Evolutionary conservation across 2,113 vertebrate species (phyloP).

Genomic region (Malurus alboscapulatus): DNA sequence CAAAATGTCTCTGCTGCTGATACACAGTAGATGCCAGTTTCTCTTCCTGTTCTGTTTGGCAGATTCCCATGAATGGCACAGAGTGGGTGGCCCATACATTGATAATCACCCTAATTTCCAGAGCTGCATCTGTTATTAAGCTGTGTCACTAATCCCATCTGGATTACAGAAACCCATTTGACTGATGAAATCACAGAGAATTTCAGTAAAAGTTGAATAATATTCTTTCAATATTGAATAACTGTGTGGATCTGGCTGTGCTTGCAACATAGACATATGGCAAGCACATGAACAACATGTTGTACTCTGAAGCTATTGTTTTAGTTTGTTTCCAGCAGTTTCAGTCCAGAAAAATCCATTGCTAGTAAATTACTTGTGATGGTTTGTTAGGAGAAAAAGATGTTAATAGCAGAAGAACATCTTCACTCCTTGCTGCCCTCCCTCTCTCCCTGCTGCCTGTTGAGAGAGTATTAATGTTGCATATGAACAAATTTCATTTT

Average conservation of each 20-base stretch:
- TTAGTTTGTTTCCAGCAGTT: conserved; percentile 61
- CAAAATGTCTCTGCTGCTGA: conserved; percentile 40
- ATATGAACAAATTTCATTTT: background rate
- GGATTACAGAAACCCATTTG: conserved; percentile 64
- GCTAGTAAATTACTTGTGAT: conserved; percentile 25
- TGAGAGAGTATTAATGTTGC: background rate
- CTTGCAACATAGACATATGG: conserved; percentile 66
- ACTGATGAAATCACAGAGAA: conserved; percentile 54
- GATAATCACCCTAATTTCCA: conserved; percentile 56
- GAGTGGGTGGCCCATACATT: conserved; percentile 49
- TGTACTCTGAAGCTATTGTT: conserved; percentile 63
- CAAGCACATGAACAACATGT: conserved; percentile 61
- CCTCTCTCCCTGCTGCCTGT: background rate
- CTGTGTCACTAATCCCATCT: conserved; percentile 53
- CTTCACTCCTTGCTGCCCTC: background rate
- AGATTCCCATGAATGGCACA: background rate
- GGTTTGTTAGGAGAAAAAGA: conserved; percentile 8
- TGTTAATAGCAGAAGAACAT: background rate
- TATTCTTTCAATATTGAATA: conserved; percentile 68
- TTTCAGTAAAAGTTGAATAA: conserved; percentile 70
- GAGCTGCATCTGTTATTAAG: conserved; percentile 50
- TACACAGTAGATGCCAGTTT: conserved; percentile 46
- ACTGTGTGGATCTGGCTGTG: conserved; percentile 58
- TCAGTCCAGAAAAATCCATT: conserved; percentile 37
- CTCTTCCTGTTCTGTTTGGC: conserved; percentile 14